Conservation (phyloP, 2,797 vertebrate genomes). For the Linurgus olivaceus region DNA sequence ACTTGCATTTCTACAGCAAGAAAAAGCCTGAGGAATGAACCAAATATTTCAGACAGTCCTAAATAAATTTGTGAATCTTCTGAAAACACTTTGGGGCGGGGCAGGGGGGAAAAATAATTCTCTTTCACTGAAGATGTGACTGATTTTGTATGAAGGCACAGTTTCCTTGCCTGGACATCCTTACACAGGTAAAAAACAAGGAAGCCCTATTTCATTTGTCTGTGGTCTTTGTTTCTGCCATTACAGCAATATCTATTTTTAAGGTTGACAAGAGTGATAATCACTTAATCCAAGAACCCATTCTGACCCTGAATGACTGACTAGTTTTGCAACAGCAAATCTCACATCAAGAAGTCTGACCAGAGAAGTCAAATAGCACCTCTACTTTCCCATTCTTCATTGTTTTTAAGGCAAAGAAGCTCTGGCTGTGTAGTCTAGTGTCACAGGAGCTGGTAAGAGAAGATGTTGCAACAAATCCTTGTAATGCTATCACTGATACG, state of each 20-base stretch:
- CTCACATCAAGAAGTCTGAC: not conserved
- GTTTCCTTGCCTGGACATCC: not conserved
- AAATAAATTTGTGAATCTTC: not conserved
- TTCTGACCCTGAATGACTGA: conserved; percentile 10
- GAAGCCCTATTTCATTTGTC: not conserved
- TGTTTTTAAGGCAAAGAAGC: not conserved
- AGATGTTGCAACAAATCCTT: not conserved
- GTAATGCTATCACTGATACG: not conserved
- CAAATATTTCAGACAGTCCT: not conserved
- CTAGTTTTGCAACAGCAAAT: conserved; percentile 4
- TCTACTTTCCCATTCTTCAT: not conserved
- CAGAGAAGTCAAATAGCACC: not conserved
- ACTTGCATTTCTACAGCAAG: not conserved
- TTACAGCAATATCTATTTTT: conserved; percentile 2
- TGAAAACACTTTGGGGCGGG: rapidly evolving
- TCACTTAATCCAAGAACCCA: conserved; percentile 52
- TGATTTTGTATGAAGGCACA: not conserved
- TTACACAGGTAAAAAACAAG: not conserved
- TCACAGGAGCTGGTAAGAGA: not conserved
- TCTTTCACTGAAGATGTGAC: not conserved
- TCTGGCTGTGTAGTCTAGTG: not conserved
- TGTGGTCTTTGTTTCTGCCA: not conserved
- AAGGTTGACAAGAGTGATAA: conserved; percentile 7
- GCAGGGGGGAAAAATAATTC: not conserved
- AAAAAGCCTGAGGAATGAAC: not conserved